phyloP scores from a whole-genome alignment of 2,888 invertebrate species.

The Emesis russula region DNA sequence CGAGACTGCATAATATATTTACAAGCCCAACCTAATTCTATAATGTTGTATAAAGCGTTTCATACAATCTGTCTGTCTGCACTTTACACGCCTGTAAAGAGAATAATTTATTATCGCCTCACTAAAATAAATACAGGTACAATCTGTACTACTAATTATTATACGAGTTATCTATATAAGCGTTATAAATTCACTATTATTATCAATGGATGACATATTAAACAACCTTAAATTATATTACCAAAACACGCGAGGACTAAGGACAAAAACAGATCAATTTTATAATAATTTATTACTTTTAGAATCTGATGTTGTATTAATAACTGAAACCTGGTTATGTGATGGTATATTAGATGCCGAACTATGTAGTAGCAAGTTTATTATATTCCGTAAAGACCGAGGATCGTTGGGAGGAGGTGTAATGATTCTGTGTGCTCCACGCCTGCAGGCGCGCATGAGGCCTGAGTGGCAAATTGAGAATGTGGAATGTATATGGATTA shows the following conservation, averaged over 20 bases:
- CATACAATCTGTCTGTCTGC: no score
- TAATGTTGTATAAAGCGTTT: no score
- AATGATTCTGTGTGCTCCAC: background rate
- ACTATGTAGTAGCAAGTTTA: background rate
- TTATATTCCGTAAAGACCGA: background rate
- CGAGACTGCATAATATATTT: no score
- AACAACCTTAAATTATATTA: conserved; percentile 23
- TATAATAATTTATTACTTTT: background rate
- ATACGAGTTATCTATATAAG: no score
- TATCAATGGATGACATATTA: conserved; percentile 13
- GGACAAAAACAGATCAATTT: conserved; percentile 26
- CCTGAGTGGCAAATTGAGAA: background rate
- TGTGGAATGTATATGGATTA: background rate
- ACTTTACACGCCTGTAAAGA: no score
- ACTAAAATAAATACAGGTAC: no score
- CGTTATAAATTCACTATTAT: no score
- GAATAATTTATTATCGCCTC: no score
- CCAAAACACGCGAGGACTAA: conserved; percentile 27
- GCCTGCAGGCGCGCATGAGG: background rate
- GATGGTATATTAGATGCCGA: background rate
- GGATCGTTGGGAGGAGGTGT: conserved; percentile 20
- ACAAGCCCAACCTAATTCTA: no score
- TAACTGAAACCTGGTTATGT: conserved; percentile 16
- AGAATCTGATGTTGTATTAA: background rate
- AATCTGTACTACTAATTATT: no score